A percentile compares a stretch with the other conserved stretches of the same genome.
Conservation (phyloP, 2,888 invertebrate species). For the Ectobius pallidus region DNA sequence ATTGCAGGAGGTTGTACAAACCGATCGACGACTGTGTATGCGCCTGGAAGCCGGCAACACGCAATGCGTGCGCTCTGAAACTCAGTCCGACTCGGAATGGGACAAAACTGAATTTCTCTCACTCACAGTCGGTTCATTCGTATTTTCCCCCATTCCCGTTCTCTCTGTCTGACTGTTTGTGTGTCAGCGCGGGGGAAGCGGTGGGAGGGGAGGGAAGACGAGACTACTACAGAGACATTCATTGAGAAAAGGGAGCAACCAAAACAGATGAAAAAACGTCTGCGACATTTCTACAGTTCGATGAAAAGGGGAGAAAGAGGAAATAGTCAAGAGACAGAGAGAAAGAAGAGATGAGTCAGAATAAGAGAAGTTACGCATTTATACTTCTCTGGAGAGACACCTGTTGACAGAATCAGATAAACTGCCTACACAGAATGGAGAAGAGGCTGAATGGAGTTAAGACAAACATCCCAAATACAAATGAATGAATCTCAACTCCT, state of each 20-base stretch:
- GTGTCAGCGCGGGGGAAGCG: constrained; percentile 19
- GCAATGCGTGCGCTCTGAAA: constrained; percentile 35
- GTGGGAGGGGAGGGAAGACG: not conserved
- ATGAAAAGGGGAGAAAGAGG: not conserved
- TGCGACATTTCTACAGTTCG: constrained; percentile 17
- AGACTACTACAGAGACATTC: constrained; percentile 24
- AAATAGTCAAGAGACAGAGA: not conserved
- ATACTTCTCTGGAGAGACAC: constrained; percentile 33
- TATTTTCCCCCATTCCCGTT: constrained; percentile 20
- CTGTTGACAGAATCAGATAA: constrained; percentile 27
- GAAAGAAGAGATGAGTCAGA: constrained; percentile 21
- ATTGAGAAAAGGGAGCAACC: constrained; percentile 16
- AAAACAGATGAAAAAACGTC: not conserved
- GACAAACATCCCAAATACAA: constrained; percentile 8
- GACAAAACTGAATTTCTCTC: constrained; percentile 29
- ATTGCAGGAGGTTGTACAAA: constrained; percentile 6
- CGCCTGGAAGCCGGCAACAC: constrained; percentile 24
- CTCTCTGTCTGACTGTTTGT: constrained; percentile 26
- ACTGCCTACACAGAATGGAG: not conserved
- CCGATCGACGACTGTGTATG: not conserved
- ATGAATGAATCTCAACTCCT: not conserved
- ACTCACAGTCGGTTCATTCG: constrained; percentile 10
- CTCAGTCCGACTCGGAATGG: constrained; percentile 41
- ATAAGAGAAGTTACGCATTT: constrained; percentile 20
- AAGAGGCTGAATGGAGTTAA: not conserved